Evolutionary conservation across 2,888 invertebrate genomes (phyloP), one percentile per base, ranked within the genome.

Genomic region (Drepanosiphum platanoidis): DNA sequence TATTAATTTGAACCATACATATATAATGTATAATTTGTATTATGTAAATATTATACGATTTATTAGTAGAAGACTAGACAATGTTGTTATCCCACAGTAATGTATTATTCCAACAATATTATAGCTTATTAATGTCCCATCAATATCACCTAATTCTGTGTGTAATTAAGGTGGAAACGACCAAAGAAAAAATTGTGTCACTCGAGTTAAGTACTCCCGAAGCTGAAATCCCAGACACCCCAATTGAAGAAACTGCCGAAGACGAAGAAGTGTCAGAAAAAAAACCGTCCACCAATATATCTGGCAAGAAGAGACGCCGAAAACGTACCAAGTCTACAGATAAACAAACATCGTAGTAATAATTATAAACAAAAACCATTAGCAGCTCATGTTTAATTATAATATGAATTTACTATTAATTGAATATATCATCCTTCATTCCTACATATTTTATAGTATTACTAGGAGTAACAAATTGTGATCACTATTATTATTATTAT

Each of bases 131-230:
- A 68, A 13, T 61, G 22, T 61, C 4, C n/a, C n/a, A 32, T 78
- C 22, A 30, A 30, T 42, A n/a, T 77, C 71, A 84, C 32, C 72
- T 64, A 75, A 82, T 71, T 39, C n/a, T 81, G 30, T 71, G 77
- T 87, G 58, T 80, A 86, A 84, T 86, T 84, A 90, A 95, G 96
- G 96, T 96, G 90, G 96, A 96, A 92, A 96, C 96, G 87, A 94
- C 96, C 87, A 94, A 95, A 91, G 96, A 96, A 91, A 96, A 96
- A 91, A 96, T 96, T 88, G 95, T 96, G 90, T 96, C 96, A 86
- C 91, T 96, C 90, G 96, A 96, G 91, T 91, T 96, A 22, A 84
- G 84, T 77, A 84, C 84, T 36, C 84, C 84, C 9, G 84, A 84
- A 77, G n/a, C 68, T 22, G 75, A 84, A 84, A 34, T 74, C 3